These are phyloP conservation scores for Hypanus sabinus DNA, from an alignment of 2,113 vertebrate species.

Conservation along the genomic window DNA sequence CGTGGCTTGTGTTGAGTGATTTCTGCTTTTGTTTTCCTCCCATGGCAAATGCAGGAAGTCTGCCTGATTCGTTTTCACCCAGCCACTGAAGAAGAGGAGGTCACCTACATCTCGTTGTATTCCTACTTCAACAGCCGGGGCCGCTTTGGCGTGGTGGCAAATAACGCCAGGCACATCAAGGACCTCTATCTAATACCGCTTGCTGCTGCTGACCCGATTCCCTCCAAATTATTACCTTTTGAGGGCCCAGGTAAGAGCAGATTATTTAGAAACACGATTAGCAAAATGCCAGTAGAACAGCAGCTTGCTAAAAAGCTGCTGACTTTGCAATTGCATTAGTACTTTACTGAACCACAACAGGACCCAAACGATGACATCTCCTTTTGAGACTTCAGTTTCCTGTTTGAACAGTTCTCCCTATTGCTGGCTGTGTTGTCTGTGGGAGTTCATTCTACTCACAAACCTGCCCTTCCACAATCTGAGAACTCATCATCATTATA, in stretches of 20 bases:
- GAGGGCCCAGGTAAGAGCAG: conserved; percentile 88
- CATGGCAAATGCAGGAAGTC: conserved; percentile 65
- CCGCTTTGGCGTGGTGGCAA: conserved; percentile 90
- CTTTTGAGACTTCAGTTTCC: background rate
- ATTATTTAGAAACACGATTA: conserved; percentile 35
- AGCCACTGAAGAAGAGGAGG: conserved; percentile 90
- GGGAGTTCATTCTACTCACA: background rate
- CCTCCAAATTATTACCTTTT: conserved; percentile 83
- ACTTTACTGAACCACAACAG: background rate
- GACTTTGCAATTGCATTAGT: background rate
- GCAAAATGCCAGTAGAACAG: background rate
- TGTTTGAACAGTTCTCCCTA: background rate
- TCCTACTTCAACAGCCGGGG: conserved; percentile 97
- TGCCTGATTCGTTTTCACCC: conserved; percentile 93
- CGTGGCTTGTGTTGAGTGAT: conserved; percentile 13
- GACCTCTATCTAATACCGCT: conserved; percentile 94
- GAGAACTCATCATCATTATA: background rate
- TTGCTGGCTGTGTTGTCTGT: background rate
- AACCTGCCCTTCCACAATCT: background rate
- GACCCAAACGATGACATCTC: no score
- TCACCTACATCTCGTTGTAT: conserved; percentile 93
- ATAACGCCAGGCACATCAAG: conserved; percentile 82
- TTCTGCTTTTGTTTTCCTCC: conserved; percentile 42
- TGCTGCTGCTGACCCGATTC: conserved; percentile 79
- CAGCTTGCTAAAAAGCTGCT: background rate